Evolutionary conservation across 2,797 vertebrate species (phyloP).

Genomic region (Enoplosus armatus): DNA sequence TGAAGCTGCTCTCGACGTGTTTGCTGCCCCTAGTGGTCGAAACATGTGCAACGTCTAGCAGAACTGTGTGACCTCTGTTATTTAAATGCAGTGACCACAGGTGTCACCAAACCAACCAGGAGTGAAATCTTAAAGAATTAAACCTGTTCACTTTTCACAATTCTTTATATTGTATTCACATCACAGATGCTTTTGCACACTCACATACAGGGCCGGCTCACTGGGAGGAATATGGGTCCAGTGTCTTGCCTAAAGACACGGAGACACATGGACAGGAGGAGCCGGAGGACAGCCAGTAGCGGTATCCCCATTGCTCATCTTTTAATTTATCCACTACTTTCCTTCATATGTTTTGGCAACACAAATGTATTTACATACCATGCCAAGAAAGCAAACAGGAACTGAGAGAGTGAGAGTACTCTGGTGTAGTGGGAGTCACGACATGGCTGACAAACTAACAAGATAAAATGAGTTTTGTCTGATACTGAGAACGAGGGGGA

Average conservation of each 20-base stretch:
- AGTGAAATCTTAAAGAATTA: no score
- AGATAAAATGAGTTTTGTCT: conserved; percentile 37
- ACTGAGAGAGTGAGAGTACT: conserved; percentile 3
- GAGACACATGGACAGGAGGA: conserved; percentile 11
- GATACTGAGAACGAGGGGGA: conserved; percentile 19
- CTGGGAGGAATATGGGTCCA: neutral
- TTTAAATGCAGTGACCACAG: neutral
- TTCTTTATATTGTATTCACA: neutral
- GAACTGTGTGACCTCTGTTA: neutral
- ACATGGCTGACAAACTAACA: conserved; percentile 50
- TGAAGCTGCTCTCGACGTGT: neutral
- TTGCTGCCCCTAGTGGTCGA: no score
- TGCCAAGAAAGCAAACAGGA: conserved; percentile 36
- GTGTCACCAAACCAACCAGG: no score
- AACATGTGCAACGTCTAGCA: no score
- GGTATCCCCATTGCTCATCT: conserved; percentile 39
- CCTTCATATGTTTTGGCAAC: conserved; percentile 21
- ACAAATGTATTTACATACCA: conserved; percentile 30
- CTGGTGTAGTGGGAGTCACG: conserved; percentile 50
- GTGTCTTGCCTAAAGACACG: neutral
- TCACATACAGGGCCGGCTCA: neutral
- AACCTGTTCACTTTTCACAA: neutral
- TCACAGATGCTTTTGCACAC: neutral
- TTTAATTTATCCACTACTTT: conserved; percentile 12
- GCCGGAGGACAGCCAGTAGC: conserved; percentile 2